Evolutionary conservation across 2,888 invertebrate species (phyloP).

Genomic region (Drosophila suboccidentalis): DNA sequence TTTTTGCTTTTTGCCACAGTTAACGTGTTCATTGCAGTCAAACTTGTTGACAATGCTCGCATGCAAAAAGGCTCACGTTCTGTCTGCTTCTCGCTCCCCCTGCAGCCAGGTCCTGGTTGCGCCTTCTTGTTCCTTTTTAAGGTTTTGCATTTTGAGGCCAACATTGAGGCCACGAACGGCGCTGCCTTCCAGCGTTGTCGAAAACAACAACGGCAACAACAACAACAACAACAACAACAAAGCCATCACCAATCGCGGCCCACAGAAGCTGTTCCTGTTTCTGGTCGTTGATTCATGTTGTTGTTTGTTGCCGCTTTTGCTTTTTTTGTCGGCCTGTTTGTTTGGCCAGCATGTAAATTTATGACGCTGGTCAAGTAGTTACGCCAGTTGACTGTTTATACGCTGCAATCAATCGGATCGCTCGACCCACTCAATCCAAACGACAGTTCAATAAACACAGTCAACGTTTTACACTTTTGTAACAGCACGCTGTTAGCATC

Average conservation of each 20-base stretch:
- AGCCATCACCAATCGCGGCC: constrained; percentile 41
- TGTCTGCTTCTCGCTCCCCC: not conserved
- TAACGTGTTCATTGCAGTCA: constrained; percentile 72
- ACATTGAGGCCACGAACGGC: constrained; percentile 81
- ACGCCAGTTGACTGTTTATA: constrained; percentile 38
- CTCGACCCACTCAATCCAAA: not conserved
- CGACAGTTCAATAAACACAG: not conserved
- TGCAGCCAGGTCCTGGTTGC: constrained; percentile 1
- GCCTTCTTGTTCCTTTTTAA: constrained; percentile 76
- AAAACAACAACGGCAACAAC: constrained; percentile 36
- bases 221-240: constrained; percentile 14
- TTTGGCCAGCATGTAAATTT: constrained; percentile 72
- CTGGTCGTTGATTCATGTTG: constrained; percentile 37
- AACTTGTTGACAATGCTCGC: constrained; percentile 79
- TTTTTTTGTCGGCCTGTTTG: constrained; percentile 59
- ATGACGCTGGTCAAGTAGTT: constrained; percentile 76
- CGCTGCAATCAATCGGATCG: constrained; percentile 27
- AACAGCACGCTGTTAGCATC: too few species aligned
- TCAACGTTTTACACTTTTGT: too few species aligned
- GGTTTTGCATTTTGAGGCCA: constrained; percentile 83
- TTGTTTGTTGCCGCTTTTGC: constrained; percentile 18
- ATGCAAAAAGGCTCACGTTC: constrained; percentile 43
- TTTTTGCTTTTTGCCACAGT: constrained; percentile 45
- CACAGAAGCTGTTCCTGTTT: constrained; percentile 53
- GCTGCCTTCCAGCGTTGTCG: constrained; percentile 48